These are phyloP conservation scores for Turnix velox DNA, from an alignment of 2,113 vertebrate species.

Conservation along the genomic window DNA sequence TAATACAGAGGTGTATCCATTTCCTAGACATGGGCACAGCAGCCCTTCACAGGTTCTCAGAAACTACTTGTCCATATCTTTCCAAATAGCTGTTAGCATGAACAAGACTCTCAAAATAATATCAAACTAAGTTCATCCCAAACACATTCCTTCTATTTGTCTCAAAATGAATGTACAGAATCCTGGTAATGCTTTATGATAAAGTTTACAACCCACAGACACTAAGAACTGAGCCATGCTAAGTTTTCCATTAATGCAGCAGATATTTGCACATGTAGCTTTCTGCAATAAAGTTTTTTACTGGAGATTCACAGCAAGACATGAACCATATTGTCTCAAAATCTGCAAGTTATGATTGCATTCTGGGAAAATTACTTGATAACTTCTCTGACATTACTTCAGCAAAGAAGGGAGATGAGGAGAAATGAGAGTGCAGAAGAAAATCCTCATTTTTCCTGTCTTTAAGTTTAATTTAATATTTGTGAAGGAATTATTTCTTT, in stretches of 20 bases:
- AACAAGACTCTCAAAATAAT: not conserved
- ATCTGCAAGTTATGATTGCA: not conserved
- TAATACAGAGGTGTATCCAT: not conserved
- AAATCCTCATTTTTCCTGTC: not conserved
- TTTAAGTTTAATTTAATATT: not conserved
- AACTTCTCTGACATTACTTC: not conserved
- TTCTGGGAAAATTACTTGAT: not conserved
- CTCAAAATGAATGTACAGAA: not conserved
- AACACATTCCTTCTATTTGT: not conserved
- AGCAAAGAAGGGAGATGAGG: not conserved
- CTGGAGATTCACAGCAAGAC: not conserved
- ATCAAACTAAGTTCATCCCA: not conserved
- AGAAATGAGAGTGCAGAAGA: not conserved
- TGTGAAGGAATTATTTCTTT: not conserved
- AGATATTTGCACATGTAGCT: not conserved
- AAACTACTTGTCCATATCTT: not conserved
- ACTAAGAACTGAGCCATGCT: not conserved
- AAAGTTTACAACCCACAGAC: not conserved
- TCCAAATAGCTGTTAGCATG: not conserved
- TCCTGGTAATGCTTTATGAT: not conserved
- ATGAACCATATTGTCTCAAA: not conserved
- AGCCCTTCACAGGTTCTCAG: not conserved
- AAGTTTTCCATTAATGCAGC: not conserved
- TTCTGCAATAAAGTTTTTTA: not conserved
- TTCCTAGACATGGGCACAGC: not conserved